Evolutionary conservation across 1,140 invertebrate genomes (phyloP).

Genomic region (Zaprionus capensis): DNA sequence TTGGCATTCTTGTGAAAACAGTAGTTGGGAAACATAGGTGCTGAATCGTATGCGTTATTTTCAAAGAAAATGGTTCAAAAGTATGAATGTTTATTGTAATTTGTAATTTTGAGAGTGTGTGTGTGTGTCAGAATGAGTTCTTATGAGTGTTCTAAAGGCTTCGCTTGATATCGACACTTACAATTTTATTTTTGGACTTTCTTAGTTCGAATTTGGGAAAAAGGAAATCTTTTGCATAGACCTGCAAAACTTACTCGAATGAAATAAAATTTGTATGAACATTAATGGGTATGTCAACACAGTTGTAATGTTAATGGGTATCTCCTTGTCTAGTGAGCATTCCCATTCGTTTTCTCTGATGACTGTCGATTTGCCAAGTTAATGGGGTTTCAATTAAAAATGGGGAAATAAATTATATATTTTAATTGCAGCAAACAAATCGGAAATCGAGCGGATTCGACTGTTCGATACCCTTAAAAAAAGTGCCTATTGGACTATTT

Average conservation of each 20-base stretch:
- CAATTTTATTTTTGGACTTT: constrained; percentile 11
- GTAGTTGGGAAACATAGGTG: constrained; percentile 65
- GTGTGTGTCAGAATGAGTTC: background rate
- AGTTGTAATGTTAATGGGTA: too few relatives aligned
- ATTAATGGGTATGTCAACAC: too few relatives aligned
- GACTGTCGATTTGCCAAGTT: too few relatives aligned
- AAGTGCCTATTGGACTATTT: too few relatives aligned
- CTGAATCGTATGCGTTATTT: constrained; percentile 10
- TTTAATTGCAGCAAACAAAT: too few relatives aligned
- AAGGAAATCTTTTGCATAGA: background rate
- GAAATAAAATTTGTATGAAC: too few relatives aligned
- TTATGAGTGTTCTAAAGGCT: background rate
- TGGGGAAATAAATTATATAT: too few relatives aligned
- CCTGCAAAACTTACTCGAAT: background rate
- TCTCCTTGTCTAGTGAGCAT: too few relatives aligned
- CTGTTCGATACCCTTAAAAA: too few relatives aligned
- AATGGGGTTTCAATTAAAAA: too few relatives aligned
- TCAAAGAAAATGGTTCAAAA: background rate
- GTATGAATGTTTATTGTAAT: constrained; percentile 2
- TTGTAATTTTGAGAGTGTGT: constrained; percentile 14
- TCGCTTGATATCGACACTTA: constrained; percentile 11
- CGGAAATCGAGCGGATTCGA: too few relatives aligned
- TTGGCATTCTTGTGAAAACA: constrained; percentile 53
- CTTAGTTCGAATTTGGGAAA: background rate
- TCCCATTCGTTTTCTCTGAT: too few relatives aligned